phyloP scores from a whole-genome alignment of 2,888 invertebrate species.

The Pardosa pseudoannulata region DNA sequence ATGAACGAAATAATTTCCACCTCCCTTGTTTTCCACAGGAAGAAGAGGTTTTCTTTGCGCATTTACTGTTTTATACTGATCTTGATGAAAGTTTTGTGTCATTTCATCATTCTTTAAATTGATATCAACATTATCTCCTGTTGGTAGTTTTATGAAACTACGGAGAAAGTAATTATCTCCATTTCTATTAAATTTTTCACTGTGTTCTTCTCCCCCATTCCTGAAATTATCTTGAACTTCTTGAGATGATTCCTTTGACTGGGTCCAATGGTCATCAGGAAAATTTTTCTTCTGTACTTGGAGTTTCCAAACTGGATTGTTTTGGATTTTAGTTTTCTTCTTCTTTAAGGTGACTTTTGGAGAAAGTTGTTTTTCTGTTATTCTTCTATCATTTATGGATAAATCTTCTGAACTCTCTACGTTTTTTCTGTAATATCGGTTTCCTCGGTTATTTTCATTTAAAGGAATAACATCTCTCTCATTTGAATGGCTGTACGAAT shows the following conservation, averaged over 20 bases:
- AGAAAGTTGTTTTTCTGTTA: neutral
- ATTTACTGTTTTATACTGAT: neutral
- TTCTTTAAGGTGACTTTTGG: slow-evolving; percentile 17
- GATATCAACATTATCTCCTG: neutral
- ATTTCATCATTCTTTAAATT: neutral
- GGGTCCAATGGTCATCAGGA: neutral
- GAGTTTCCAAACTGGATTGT: slow-evolving; percentile 31
- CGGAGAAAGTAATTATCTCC: neutral
- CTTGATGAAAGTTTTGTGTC: no score
- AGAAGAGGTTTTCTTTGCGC: neutral
- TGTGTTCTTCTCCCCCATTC: neutral
- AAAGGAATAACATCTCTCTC: neutral
- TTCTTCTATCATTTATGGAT: neutral
- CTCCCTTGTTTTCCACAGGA: neutral
- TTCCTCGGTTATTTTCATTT: neutral
- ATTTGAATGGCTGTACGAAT: neutral
- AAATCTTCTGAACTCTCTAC: neutral
- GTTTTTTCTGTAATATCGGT: neutral
- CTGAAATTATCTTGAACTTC: neutral
- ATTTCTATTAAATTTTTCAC: neutral
- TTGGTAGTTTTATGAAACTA: neutral
- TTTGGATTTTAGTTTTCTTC: slow-evolving; percentile 20
- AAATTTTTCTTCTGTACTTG: neutral
- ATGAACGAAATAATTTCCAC: slow-evolving; percentile 54
- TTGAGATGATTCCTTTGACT: neutral